phyloP scores from a whole-genome alignment of 2,888 invertebrate species.

The Synergus japonicus region DNA sequence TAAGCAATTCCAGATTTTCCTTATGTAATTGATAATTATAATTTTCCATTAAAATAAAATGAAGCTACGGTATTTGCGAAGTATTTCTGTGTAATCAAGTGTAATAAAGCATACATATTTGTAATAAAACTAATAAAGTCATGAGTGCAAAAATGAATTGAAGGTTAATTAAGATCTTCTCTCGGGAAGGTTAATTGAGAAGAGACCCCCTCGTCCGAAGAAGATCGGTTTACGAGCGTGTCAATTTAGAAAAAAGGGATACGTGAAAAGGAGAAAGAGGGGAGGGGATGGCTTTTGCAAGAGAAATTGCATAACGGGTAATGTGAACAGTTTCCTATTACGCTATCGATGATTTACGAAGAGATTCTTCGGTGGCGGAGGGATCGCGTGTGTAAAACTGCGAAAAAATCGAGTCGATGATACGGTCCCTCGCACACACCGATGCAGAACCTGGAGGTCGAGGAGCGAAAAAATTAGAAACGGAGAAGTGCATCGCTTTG shows the following conservation, averaged over 20 bases:
- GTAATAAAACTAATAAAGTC: conserved; percentile 7
- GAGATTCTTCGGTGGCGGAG: conserved; percentile 54
- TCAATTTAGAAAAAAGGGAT: conserved; percentile 30
- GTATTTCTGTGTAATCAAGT: neutral
- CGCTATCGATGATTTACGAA: conserved; percentile 62
- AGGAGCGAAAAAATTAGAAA: conserved; percentile 18
- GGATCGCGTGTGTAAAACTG: conserved; percentile 52
- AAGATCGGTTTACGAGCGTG: conserved; percentile 39
- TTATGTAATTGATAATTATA: neutral
- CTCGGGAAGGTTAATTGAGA: conserved; percentile 37
- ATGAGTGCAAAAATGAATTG: conserved; percentile 24
- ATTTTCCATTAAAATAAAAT: neutral
- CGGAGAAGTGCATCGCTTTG: conserved; percentile 36
- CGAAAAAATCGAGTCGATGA: conserved; percentile 57
- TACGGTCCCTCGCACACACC: conserved; percentile 22
- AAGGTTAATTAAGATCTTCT: conserved; percentile 39
- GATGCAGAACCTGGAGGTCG: neutral
- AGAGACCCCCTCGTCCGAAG: conserved; percentile 35
- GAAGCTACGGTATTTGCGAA: neutral
- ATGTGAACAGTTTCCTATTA: conserved; percentile 33
- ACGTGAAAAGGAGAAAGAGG: conserved; percentile 25
- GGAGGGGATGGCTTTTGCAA: conserved; percentile 3
- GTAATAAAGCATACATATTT: conserved; percentile 4
- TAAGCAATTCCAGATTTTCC: neutral
- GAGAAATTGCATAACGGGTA: conserved; percentile 39